Evolutionary conservation across 2,797 vertebrate species (phyloP), one percentile per base, ranked within the genome.

Genomic region (Schizopygopsis malacanthus): DNA sequence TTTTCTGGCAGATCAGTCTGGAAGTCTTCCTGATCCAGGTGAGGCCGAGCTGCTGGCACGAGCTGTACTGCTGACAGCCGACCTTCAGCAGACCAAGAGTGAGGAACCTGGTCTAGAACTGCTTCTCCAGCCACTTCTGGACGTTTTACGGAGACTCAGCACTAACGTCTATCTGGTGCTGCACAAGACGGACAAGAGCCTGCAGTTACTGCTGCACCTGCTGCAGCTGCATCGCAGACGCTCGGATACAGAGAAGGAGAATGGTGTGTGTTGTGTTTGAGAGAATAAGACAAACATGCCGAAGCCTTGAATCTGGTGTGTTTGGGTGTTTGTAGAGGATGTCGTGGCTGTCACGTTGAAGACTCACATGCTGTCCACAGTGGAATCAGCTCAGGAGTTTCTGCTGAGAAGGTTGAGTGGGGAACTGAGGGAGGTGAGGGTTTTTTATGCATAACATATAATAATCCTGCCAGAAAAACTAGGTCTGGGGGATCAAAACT

Each of bases 81-180:
- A 99, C 1, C 90, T 97, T 92, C 96, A 97, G 89, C 90, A 86
- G 79, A 92, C 90, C n/a, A 65, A 54, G 86, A 91, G 85, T 15
- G 91, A 82, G 86, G 90, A 89, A 84, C 82, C 85, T 73, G 90
- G 91, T 65, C 87, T 98, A 90, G 94, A 96, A 93, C 86, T 92
- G 50, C 93, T 98, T 84, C 92, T 99, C 84, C 93, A 93, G 87
- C 97, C 97, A 22, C 95, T 98, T 85, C 91, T 98, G 93, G 97
- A 97, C 88, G 94, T 96, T 50, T 94, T 99, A 87, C 93, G 93
- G 92, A 95, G 96, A 93, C 92, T 98, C 85, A 93, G 95, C 91
- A 96, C 97, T 89, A 97, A 96, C 82, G 94, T 96, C 88, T 99
- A 99, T 94, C 89, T 98, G 91, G 96, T 97, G 67, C 88, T 96